These are phyloP conservation scores for Hipparchia semele DNA, from an alignment of 2,888 invertebrate genomes.

Conservation along the genomic window DNA sequence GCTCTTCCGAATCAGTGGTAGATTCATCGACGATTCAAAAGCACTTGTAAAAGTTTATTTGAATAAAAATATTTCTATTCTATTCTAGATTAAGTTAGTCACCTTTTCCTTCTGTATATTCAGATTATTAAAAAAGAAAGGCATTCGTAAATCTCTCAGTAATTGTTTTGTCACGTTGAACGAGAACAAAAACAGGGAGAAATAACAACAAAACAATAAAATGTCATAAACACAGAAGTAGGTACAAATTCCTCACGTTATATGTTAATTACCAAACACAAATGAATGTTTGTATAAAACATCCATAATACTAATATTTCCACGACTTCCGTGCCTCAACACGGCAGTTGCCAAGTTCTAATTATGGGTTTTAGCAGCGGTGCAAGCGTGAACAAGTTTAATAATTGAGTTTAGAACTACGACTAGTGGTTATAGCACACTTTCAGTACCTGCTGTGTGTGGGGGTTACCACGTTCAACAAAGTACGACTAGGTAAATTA, in stretches of 20 bases:
- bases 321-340: conserved; percentile 13
- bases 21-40: no score
- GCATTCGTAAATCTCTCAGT: no score
- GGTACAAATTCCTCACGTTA: conserved; percentile 1
- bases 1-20: no score
- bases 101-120: no score
- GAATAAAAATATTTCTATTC: no score
- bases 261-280: conserved; percentile 5
- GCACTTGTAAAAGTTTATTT: no score
- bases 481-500: conserved; percentile 4
- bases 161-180: no score
- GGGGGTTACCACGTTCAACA: conserved; percentile 7
- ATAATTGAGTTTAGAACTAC: conserved; percentile 35
- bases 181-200: no score
- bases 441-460: conserved; percentile 22
- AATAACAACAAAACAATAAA: background rate
- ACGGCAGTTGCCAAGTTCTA: conserved; percentile 24
- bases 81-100: no score
- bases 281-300: conserved; percentile 12
- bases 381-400: conserved; percentile 29
- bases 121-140: no score
- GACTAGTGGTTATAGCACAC: conserved; percentile 24
- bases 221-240: background rate
- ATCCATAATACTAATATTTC: conserved; percentile 13
- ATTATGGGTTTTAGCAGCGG: conserved; percentile 26